Conservation (phyloP, 2,888 invertebrate genomes). For the Amphipyra berbera region DNA sequence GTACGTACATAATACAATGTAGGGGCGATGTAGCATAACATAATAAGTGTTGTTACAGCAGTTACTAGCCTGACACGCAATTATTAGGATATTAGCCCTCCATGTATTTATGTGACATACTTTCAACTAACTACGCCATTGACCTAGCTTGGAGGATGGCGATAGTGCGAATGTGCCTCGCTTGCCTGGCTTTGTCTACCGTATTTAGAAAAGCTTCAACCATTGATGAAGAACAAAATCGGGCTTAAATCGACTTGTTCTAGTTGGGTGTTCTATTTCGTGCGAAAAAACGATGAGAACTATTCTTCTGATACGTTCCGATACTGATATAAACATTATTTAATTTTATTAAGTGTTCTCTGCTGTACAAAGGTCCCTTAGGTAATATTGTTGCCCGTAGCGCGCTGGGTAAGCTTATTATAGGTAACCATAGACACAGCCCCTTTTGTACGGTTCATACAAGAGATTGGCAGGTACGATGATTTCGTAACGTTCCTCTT, state of each 20-base stretch:
- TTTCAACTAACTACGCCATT: conserved; percentile 34
- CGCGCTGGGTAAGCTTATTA: too few relatives aligned
- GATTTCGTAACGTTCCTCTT: too few relatives aligned
- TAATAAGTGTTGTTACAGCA: conserved; percentile 7
- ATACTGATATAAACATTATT: too few relatives aligned
- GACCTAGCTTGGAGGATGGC: conserved; percentile 38
- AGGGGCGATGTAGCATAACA: conserved; percentile 33
- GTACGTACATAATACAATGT: conserved; percentile 21
- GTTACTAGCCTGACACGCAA: conserved; percentile 14
- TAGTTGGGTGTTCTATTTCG: conserved; percentile 9
- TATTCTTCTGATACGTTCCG: too few relatives aligned
- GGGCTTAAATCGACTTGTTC: conserved; percentile 7
- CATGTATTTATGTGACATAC: conserved; percentile 27
- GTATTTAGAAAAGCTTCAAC: conserved; percentile 24
- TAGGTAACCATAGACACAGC: too few relatives aligned
- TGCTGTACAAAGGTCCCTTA: too few relatives aligned
- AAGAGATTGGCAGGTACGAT: too few relatives aligned
- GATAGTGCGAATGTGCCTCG: conserved; percentile 13
- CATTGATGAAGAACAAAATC: conserved; percentile 18
- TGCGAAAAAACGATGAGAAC: neutral
- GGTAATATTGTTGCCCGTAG: too few relatives aligned
- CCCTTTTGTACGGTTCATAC: too few relatives aligned
- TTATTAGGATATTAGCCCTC: conserved; percentile 41
- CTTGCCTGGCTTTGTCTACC: conserved; percentile 31
- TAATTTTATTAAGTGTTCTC: too few relatives aligned